Evolutionary conservation across 1,140 invertebrate species (phyloP), one percentile per base, ranked within the genome.

Genomic region (Matsumurasca onukii): DNA sequence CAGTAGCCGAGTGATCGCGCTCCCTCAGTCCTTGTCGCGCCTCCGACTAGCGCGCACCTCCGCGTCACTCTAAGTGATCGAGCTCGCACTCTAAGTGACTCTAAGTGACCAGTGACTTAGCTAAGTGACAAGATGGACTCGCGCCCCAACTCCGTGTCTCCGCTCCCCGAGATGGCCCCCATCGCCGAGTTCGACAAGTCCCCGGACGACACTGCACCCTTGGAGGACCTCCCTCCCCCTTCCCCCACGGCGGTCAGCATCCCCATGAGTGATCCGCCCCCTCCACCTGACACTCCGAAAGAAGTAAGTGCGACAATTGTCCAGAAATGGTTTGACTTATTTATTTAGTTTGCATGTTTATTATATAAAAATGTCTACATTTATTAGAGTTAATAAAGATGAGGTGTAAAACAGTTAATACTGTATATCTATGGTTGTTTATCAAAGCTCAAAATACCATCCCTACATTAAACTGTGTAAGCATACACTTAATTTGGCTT

Each of bases 141-240:
- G 2, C 15, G 67, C 20, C 55, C 57, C 24, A 63, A 34, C 31
- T 69, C 67, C 1, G 67, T 27, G 1, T 61, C 52, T n/a, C 70
- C 70, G 30, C 39, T 69, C 45, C 30, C 66, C 0, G 73, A 74
- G 39, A 34, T 70, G 49, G 73, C 73, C 0, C 73, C 73, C 13
- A 70, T 74, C 31, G 73, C 73, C 0, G 71, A 74, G 67, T 70
- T 74, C 30, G 71, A 72, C 71, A 72, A 72, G 64, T 67, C 69
- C 22, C 71, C 69, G 3, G 70, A 71, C n/a, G 65, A 66, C 15
- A 69, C 70, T 31, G 62, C 73, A 25, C 67, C 73, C 3, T 62
- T 70, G 55, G 61, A 66, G 29, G 73, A 72, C 59, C 51, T 62
- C 3, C 66, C 67, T 3, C 69, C 69, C 24, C 68, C 69, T 12